Base-by-base conservation (phyloP, 2,113 vertebrate species). In the Odontophorus gujanensis region DNA sequence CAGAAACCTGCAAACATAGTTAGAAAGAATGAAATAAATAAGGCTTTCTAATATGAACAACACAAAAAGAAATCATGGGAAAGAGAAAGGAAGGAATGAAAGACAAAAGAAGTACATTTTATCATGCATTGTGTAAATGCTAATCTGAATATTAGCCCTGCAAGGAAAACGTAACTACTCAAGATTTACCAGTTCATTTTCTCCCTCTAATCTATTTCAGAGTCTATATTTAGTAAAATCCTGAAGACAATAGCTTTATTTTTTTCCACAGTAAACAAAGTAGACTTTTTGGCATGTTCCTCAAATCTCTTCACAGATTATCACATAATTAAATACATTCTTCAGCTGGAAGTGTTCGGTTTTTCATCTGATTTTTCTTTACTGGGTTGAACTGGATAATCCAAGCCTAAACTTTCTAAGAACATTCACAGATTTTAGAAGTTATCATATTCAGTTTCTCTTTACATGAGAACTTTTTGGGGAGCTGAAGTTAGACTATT, bases 1-100 rank as follows among this genome's bases (percentile, higher is more conserved):
- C 99, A 99, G 97, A 99, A 99, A 93, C 99, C 99, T 99, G 98
- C 28, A 55, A 90, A 90, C 92, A 90, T 93, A 90, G 93, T 95
- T 81, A 97, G 82, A 75, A 93, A 85, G 92, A 76, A 88, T 82
- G 93, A 92, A 95, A 81, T 82, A 84, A 34, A 66, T 61, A 95
- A 75, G 55, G 22, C 13, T 91, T 95, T 84, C 85, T 93, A 67
- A 96, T 81, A 95, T 87, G 88, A 87, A 86, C 80, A 94, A 92
- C 68, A 84, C 69, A 88, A 96, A 96, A 74, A 92, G 85, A 96
- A 95, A 91, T 91, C 74, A 78, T 94, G 74, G 81, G 63, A 95
- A 94, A 96, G 81, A 62, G 81, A 51, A 86, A 91, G 74, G 88
- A 93, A 92, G 78, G 16, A 85, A 93, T 93, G 95, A 92, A 94